Evolutionary conservation across 2,797 vertebrate species (phyloP), one percentile per base, ranked within the genome.

Genomic region (Synaphobranchus kaupii): DNA sequence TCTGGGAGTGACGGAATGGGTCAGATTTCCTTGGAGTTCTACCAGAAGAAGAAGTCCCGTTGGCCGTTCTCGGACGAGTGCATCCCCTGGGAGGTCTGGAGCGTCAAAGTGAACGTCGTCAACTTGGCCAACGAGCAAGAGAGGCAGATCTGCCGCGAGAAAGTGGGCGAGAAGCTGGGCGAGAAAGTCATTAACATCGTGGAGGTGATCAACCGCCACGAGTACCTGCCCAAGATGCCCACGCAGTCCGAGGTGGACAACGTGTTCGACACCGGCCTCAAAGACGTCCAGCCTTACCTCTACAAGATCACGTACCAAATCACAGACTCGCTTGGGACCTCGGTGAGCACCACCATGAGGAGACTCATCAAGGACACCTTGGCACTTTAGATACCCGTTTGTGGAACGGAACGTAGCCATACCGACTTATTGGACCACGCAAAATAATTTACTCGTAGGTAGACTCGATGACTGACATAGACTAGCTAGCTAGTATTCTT

Each of bases 191-290:
- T 98, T 94, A 99, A 98, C 90, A 97, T 99, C 0, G 98, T 99
- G 7, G 98, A 99, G 93, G 99, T 99, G 91, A 99, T 99, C 92
- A 99, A 98, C 93, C 97, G 98, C 71, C 98, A 99, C 0, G 99
- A 99, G 87, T 99, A 99, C 92, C 95, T 99, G 90, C 99, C 99
- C 89, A 99, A 99, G 95, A 99, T 99, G 99, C 99, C 99, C 92
- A 99, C 98, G 0, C 98, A 99, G 93, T 99, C 98, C 0, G 99
- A 99, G 91, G 98, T 99, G 95, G 98, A 99, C 96, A 99, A 98
- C 2, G 99, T 99, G 81, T 99, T 99, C 0, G 98, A 99, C 94
- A 99, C 98, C 0, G 97, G 97, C 90, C 94, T 99, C 87, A 97
- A 97, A 93, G 99, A 99, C 9, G 98, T 99, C 84, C 99, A 99